These are phyloP conservation scores for Rhabdornis inornatus DNA, from an alignment of 2,113 vertebrate species.

Conservation along the genomic window DNA sequence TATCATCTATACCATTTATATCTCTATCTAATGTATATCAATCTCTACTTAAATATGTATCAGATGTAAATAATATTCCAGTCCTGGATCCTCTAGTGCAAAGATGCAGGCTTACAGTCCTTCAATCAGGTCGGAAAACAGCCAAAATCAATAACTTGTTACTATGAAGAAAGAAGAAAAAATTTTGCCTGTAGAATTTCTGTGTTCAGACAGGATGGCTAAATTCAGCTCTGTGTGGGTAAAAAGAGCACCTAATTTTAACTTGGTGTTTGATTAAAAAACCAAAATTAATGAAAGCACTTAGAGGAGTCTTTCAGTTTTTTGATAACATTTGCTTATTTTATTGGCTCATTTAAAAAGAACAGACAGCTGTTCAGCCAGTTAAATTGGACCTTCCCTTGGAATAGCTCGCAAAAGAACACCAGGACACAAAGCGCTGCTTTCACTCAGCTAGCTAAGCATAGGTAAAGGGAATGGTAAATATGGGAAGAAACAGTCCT, in stretches of 20 bases:
- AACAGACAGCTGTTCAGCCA: neutral
- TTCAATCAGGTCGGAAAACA: neutral
- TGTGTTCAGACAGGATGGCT: neutral
- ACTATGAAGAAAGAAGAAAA: neutral
- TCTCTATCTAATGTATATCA: too few relatives aligned
- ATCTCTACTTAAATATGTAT: neutral
- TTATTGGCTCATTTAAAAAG: neutral
- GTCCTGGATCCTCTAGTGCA: neutral
- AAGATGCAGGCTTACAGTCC: neutral
- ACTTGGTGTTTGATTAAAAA: neutral
- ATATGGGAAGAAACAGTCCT: neutral
- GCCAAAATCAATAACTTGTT: neutral
- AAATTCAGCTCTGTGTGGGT: rapidly evolving
- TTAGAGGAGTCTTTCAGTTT: neutral
- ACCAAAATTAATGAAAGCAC: neutral
- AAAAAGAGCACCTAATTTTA: neutral
- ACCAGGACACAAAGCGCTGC: neutral
- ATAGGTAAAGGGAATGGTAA: neutral
- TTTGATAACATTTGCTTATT: neutral
- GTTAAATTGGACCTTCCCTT: neutral
- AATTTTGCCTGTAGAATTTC: neutral
- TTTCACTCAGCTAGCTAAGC: neutral
- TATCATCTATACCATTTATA: neutral
- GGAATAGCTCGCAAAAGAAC: neutral
- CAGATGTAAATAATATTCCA: neutral